Base-by-base conservation (phyloP, 2,888 invertebrate genomes). In the Sphecodes monilicornis region DNA sequence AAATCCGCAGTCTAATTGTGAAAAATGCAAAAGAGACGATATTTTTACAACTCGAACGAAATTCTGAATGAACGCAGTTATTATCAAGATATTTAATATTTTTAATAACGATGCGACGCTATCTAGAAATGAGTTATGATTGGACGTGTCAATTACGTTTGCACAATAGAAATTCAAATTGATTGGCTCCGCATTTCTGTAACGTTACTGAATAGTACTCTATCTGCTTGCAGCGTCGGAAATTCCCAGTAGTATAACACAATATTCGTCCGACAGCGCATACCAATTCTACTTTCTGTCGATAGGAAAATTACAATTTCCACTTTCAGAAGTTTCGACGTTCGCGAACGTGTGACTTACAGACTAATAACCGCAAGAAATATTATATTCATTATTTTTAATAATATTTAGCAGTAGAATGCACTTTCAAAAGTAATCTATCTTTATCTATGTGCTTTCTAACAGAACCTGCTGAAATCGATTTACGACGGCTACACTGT, bases 221-320 rank as follows among this genome's bases (percentile, higher is more conserved):
- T 32, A 32, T 8, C 29, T 3, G 3, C 16, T 1, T 22, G 3
- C 11, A 26, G 5, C n/a, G 6, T 13, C 10, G 16, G 26, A 6
- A 43, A 3, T 70, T 70, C 41, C 16, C 39, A 78, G 78, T 78
- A 71, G 70, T 78, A 71, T 4, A n/a, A 26, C 1, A 16, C 78
- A n/a, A 16, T 46, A 78, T 68, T 71, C 0, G 22, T 41, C 32
- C 18, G 5, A 43, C 41, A 26, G 22, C 8, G 26, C 32, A 32
- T 32, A 18, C 64, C 64, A 64, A 32, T 64, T 64, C 64, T 32
- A 29, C 29, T 32, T 64, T 64, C 64, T 18, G 64, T 18, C 18
- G 32, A 18, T 64, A 32, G 8, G 32, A 22, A 64, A 32, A 29
- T 64, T 64, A 29, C 18, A 10, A 22, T 64, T 10, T 32, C 18